Evolutionary conservation across 2,888 invertebrate species (phyloP).

Genomic region (Silvanus unidentatus): DNA sequence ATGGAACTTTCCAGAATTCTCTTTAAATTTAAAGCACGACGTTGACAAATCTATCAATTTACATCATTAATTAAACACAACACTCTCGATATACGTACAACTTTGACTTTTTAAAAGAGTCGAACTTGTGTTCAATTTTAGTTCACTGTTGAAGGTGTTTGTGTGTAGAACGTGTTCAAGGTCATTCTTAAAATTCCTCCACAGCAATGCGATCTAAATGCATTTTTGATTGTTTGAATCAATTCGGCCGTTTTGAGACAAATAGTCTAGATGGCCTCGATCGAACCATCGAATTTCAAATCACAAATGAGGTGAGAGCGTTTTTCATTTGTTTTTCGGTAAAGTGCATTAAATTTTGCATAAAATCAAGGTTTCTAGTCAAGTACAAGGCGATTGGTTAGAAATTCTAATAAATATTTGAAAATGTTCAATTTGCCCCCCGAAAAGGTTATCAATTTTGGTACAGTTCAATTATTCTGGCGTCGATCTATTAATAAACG

Average conservation of each 20-base stretch:
- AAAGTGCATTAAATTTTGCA: background rate
- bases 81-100: background rate
- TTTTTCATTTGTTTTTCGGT: slow-evolving; percentile 1
- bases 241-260: slow-evolving; percentile 28
- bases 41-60: background rate
- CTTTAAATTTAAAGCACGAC: background rate
- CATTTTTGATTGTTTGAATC: slow-evolving; percentile 27
- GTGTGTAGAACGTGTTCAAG: too few species aligned
- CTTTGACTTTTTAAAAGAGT: background rate
- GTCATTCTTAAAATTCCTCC: background rate
- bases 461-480: too few species aligned
- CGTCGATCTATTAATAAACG: too few species aligned
- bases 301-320: slow-evolving; percentile 26
- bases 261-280: slow-evolving; percentile 19
- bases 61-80: background rate
- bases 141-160: background rate
- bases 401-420: too few species aligned
- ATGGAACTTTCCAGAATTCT: too few species aligned
- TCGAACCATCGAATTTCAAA: slow-evolving; percentile 18
- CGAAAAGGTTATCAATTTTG: too few species aligned
- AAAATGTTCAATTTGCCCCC: too few species aligned
- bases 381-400: too few species aligned
- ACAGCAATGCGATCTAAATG: slow-evolving; percentile 27
- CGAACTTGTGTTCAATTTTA: background rate
- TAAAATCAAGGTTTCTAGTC: too few species aligned